Percentiles rank a stretch among this genome's conserved stretches.
These are phyloP conservation scores for Tragelaphus scriptus DNA, from an alignment of 2,113 vertebrate species.

Conservation along the genomic window DNA sequence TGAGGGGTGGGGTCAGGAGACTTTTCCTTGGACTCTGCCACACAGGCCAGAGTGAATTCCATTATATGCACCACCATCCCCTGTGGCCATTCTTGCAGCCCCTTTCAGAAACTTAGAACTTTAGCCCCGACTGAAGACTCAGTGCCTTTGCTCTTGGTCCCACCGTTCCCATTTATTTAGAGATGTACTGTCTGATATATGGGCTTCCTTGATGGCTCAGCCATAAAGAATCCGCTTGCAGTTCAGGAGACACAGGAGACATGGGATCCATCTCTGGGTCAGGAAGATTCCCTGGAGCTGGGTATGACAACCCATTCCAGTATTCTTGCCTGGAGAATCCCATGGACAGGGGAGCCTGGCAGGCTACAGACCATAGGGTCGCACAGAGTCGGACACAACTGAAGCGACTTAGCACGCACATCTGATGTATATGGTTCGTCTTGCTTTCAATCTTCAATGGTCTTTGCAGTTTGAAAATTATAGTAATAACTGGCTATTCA, in stretches of 20 bases:
- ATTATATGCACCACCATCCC: too few species aligned
- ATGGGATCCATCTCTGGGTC: accelerated
- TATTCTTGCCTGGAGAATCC: neutral
- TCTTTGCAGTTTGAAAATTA: neutral
- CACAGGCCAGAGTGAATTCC: neutral
- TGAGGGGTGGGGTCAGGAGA: neutral
- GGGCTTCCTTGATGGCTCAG: neutral
- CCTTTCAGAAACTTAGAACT: neutral
- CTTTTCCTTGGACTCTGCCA: neutral
- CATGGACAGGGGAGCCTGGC: neutral
- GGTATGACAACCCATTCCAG: neutral
- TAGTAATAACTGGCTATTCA: neutral
- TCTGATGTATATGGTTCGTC: neutral
- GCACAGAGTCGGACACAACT: neutral
- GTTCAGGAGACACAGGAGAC: neutral
- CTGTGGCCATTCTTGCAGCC: neutral
- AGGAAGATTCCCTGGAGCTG: neutral
- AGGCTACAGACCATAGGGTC: neutral
- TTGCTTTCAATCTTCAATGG: neutral
- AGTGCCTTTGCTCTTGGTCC: neutral
- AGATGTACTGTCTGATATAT: neutral
- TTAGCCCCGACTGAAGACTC: neutral
- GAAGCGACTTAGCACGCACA: neutral
- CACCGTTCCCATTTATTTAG: neutral
- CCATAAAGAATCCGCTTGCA: accelerated